phyloP scores from a whole-genome alignment of 1,140 invertebrate genomes.

The Atopsyche davidsoni region DNA sequence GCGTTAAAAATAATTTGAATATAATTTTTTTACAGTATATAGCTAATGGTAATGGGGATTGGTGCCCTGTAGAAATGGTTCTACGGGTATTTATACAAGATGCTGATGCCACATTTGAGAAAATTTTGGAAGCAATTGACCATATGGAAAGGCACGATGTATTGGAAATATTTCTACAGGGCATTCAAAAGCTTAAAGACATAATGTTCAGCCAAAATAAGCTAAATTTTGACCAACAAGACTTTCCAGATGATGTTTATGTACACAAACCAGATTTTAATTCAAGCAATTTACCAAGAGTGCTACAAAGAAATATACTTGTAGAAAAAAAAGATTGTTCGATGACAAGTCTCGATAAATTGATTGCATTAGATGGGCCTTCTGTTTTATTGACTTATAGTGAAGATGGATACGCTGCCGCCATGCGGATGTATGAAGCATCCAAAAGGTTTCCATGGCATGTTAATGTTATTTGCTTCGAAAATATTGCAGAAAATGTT shows the following conservation, averaged over 20 bases:
- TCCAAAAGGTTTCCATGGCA: conserved; percentile 37
- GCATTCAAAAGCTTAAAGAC: no score
- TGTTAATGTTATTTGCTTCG: conserved; percentile 41
- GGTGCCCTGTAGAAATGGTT: conserved; percentile 41
- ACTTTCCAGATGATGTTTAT: conserved; percentile 26
- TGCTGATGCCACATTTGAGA: conserved; percentile 44
- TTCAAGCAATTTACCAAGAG: conserved; percentile 39
- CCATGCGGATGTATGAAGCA: conserved; percentile 40
- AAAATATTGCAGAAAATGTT: conserved; percentile 39
- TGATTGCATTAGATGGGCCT: conserved; percentile 24
- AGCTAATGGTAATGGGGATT: conserved; percentile 37
- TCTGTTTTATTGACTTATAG: conserved; percentile 44
- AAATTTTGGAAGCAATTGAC: conserved; percentile 41
- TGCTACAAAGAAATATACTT: conserved; percentile 29
- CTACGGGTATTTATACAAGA: conserved; percentile 43
- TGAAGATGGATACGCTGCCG: conserved; percentile 42
- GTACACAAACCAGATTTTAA: conserved; percentile 39
- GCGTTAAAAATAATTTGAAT: no score
- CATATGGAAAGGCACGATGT: conserved; percentile 45
- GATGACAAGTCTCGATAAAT: background rate
- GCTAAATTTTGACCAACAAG: no score
- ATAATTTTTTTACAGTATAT: conserved; percentile 40
- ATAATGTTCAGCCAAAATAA: no score
- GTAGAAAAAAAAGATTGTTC: background rate
- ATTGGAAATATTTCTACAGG: no score